Percentiles rank a stretch among this genome's conserved stretches.
These are phyloP conservation scores for Chrysemys picta DNA, from an alignment of 2,113 vertebrate species.

Conservation along the genomic window DNA sequence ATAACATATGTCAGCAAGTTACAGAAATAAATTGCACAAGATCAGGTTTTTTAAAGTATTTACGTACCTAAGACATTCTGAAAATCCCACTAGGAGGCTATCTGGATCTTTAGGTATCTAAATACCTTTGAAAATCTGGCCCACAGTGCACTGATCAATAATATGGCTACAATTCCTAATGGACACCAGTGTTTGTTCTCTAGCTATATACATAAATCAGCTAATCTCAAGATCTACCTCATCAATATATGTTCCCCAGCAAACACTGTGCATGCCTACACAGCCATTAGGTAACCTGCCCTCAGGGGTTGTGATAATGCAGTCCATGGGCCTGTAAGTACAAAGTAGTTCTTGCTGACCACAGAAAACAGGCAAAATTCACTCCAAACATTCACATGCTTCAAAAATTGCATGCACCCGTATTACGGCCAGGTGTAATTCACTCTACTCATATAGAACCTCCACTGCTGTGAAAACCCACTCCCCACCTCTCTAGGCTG, in stretches of 20 bases:
- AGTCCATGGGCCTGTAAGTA: neutral
- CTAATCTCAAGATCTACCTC: neutral
- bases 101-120: neutral
- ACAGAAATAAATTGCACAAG: conserved; percentile 65
- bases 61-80: neutral
- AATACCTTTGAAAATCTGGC: neutral
- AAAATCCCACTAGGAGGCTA: neutral
- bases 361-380: neutral
- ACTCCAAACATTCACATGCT: neutral
- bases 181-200: conserved; percentile 34
- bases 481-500: neutral
- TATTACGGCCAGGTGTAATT: too few relatives aligned
- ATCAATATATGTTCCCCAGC: neutral
- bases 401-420: too few relatives aligned
- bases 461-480: too few relatives aligned
- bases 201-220: conserved; percentile 13
- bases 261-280: neutral
- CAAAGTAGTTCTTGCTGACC: neutral
- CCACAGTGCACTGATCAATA: neutral
- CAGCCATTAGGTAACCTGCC: neutral
- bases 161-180: conserved; percentile 26
- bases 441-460: too few relatives aligned
- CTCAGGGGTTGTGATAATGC: neutral
- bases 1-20: conserved; percentile 66
- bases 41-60: neutral